These are phyloP conservation scores for Lagocephalus sceleratus DNA, from an alignment of 2,797 vertebrate genomes.

Conservation along the genomic window DNA sequence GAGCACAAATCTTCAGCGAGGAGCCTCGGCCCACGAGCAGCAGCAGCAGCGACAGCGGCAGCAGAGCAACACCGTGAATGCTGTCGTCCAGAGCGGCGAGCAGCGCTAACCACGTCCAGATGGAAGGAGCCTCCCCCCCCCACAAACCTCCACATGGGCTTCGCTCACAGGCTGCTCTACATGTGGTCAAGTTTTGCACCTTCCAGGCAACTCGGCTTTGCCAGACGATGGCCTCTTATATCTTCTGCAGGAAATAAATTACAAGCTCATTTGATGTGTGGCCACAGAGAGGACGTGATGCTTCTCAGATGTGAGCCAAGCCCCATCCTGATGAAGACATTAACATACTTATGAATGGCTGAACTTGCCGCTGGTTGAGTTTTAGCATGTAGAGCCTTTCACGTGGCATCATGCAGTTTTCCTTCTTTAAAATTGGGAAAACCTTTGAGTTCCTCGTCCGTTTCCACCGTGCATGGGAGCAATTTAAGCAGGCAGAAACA, in stretches of 20 bases:
- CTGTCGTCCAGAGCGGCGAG: conserved; percentile 37
- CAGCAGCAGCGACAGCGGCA: conserved; percentile 13
- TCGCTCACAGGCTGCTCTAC: conserved; percentile 20
- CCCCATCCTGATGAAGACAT: not conserved
- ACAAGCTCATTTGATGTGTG: conserved; percentile 30
- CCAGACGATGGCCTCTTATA: conserved; percentile 24
- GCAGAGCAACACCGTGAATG: conserved; percentile 40
- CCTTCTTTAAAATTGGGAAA: not conserved
- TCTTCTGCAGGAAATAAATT: conserved; percentile 51
- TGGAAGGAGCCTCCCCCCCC: conserved; percentile 34
- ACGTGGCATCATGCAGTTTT: not conserved
- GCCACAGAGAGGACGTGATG: conserved; percentile 5
- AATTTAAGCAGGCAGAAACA: conserved; percentile 1
- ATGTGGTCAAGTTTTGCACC: conserved; percentile 53
- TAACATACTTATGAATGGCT: not conserved
- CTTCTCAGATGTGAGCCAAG: conserved; percentile 24
- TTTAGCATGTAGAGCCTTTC: not conserved
- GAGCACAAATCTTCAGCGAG: conserved; percentile 52
- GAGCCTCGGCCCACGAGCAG: conserved; percentile 20
- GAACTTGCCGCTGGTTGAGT: too few relatives aligned
- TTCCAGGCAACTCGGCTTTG: conserved; percentile 13
- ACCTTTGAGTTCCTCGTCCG: not conserved
- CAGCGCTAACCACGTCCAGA: conserved; percentile 61
- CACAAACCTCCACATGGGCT: conserved; percentile 13
- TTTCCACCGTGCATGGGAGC: not conserved